These are phyloP conservation scores for Hemaris fuciformis DNA, from an alignment of 2,888 invertebrate species.

Conservation along the genomic window DNA sequence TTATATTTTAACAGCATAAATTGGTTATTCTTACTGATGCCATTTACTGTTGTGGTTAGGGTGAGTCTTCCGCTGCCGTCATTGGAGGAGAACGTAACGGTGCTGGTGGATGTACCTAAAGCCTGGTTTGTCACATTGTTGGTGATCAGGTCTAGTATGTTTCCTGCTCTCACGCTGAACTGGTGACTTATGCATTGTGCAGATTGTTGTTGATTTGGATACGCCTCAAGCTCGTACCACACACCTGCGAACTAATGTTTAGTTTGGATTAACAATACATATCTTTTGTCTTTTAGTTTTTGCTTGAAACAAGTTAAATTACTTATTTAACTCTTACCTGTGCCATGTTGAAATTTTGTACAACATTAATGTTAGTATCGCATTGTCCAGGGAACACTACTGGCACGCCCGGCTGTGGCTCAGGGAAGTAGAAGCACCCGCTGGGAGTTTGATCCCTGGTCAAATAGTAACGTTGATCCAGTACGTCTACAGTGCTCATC, in stretches of 20 bases:
- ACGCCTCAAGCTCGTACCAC: constrained; percentile 60
- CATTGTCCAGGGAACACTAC: constrained; percentile 56
- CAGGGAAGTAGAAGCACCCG: constrained; percentile 65
- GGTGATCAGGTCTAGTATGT: constrained; percentile 41
- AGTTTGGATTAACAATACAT: constrained; percentile 11
- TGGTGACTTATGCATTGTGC: constrained; percentile 57
- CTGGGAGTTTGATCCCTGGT: constrained; percentile 41
- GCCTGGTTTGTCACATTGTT: constrained; percentile 44
- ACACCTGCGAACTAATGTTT: constrained; percentile 49
- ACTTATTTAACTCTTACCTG: constrained; percentile 33
- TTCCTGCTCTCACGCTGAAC: constrained; percentile 32
- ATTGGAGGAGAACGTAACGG: constrained; percentile 33
- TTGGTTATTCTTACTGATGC: constrained; percentile 31
- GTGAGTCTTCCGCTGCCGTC: constrained; percentile 48
- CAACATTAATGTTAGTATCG: constrained; percentile 39
- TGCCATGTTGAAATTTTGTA: constrained; percentile 39
- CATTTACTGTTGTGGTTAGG: constrained; percentile 37
- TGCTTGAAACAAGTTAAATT: no score
- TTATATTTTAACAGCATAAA: neutral
- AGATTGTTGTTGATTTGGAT: constrained; percentile 48
- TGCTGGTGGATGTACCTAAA: constrained; percentile 30
- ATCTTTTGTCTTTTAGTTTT: no score
- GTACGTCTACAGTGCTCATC: constrained; percentile 37
- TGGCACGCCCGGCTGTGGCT: constrained; percentile 40
- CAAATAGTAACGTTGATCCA: constrained; percentile 46